A percentile compares a stretch with the other conserved stretches of the same genome.
Evolutionary conservation across 2,113 vertebrate species (phyloP).

Genomic region (Cathartes aura): DNA sequence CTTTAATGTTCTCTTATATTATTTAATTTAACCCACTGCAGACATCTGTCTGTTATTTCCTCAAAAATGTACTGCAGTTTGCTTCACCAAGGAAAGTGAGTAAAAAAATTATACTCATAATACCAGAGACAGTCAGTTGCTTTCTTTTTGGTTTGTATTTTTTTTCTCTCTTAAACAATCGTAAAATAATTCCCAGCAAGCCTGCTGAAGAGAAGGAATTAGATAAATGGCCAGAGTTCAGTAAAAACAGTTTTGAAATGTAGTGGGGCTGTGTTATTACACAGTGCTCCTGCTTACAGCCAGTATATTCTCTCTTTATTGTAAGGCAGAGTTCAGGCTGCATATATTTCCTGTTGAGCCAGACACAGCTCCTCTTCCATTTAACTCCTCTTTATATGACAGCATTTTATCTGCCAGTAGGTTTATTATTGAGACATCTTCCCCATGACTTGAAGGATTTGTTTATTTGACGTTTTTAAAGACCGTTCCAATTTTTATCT

Average conservation of each 20-base stretch:
- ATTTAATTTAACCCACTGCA: constrained; percentile 23
- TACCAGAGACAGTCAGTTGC: neutral
- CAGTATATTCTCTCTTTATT: constrained; percentile 53
- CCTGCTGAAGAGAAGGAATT: constrained; percentile 35
- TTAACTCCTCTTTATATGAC: constrained; percentile 33
- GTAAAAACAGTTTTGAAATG: constrained; percentile 55
- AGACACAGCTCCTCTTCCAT: neutral
- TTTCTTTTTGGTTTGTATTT: neutral
- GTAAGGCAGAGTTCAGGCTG: constrained; percentile 31
- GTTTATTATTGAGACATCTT: constrained; percentile 33
- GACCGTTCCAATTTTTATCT: neutral
- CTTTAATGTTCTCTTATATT: neutral
- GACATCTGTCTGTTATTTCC: neutral
- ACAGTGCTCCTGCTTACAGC: neutral
- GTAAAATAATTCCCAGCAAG: constrained; percentile 8
- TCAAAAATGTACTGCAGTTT: neutral
- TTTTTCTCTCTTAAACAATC: neutral
- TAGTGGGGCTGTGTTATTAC: constrained; percentile 17
- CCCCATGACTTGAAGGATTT: neutral
- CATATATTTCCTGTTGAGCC: constrained; percentile 29
- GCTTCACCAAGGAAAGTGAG: neutral
- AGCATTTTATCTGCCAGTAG: neutral
- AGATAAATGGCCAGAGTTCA: constrained; percentile 50
- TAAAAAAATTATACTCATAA: neutral
- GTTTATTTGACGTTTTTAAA: neutral